Conservation (phyloP, 2,888 invertebrate genomes). For the Drosophila anomalata region DNA sequence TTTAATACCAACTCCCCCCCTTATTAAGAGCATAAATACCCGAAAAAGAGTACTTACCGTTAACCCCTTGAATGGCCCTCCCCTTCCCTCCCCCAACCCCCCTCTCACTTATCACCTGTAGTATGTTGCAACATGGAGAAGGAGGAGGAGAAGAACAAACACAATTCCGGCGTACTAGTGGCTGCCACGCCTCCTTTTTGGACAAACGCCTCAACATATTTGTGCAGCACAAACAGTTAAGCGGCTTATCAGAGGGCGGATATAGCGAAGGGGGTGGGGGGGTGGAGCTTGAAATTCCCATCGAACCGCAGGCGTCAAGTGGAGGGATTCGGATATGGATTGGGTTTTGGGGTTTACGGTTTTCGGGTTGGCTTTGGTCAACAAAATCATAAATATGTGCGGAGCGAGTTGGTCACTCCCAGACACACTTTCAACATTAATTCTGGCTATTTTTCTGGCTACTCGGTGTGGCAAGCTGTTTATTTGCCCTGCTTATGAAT, state of each 20-base stretch:
- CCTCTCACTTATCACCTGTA: not conserved
- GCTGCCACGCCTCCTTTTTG: conserved; percentile 1
- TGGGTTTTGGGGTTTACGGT: conserved; percentile 16
- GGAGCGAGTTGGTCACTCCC: not conserved
- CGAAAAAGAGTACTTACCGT: too few species aligned
- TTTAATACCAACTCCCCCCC: too few species aligned
- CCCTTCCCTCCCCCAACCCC: too few species aligned
- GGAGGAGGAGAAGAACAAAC: too few species aligned
- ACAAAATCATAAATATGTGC: not conserved
- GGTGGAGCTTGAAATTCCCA: conserved; percentile 1
- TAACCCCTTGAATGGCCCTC: not conserved
- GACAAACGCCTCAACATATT: conserved; percentile 43
- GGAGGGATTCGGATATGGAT: conserved; percentile 13
- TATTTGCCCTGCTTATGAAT: conserved; percentile 69
- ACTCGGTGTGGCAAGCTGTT: conserved; percentile 48
- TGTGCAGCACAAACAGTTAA: conserved; percentile 62
- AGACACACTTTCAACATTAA: conserved; percentile 59
- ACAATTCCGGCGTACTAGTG: too few species aligned
- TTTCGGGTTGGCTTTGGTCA: conserved; percentile 13
- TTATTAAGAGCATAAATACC: too few species aligned
- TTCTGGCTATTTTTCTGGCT: conserved; percentile 53
- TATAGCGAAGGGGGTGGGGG: conserved; percentile 1
- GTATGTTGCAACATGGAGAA: not conserved
- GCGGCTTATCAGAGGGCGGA: conserved; percentile 53
- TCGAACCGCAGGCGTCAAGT: conserved; percentile 39